Percentiles rank a stretch among this genome's conserved stretches.
phyloP scores from a whole-genome alignment of 2,888 invertebrate species.

The Heliothis peltigera region DNA sequence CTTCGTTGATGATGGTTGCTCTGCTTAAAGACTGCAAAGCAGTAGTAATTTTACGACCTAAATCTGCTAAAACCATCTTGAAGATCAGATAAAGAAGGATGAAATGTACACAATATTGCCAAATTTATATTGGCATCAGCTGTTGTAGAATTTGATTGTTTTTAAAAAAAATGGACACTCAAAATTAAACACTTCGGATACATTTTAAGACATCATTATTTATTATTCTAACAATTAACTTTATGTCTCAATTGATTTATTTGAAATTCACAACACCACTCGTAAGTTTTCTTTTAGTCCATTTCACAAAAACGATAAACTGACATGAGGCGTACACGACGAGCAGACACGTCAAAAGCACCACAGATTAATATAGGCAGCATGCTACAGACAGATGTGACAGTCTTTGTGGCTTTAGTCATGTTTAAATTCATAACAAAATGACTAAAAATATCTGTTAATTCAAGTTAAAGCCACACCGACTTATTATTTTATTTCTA shows the following conservation, averaged over 20 bases:
- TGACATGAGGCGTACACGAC: conserved; percentile 79
- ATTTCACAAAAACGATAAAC: conserved; percentile 46
- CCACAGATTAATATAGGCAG: too few species aligned
- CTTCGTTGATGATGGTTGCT: conserved; percentile 99
- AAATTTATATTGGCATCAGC: conserved; percentile 66
- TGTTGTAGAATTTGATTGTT: conserved; percentile 57
- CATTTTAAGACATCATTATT: conserved; percentile 55
- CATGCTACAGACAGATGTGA: too few species aligned
- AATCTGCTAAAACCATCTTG: conserved; percentile 99
- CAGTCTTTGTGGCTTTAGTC: too few species aligned
- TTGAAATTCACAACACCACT: conserved; percentile 51
- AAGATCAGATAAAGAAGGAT: conserved; percentile 49
- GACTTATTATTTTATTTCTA: too few species aligned
- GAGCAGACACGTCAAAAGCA: conserved; percentile 70
- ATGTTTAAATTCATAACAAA: too few species aligned
- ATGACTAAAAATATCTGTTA: too few species aligned
- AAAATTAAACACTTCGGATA: conserved; percentile 33
- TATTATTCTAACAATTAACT: conserved; percentile 17
- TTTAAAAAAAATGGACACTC: conserved; percentile 46
- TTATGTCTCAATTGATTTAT: conserved; percentile 27
- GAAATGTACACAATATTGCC: conserved; percentile 48
- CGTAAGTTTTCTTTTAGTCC: conserved; percentile 27
- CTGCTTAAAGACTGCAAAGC: conserved; percentile 99
- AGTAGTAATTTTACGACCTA: conserved; percentile 99
- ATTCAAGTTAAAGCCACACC: too few species aligned